Evolutionary conservation across 2,888 invertebrate species (phyloP).

Genomic region (Orthosia cruda): DNA sequence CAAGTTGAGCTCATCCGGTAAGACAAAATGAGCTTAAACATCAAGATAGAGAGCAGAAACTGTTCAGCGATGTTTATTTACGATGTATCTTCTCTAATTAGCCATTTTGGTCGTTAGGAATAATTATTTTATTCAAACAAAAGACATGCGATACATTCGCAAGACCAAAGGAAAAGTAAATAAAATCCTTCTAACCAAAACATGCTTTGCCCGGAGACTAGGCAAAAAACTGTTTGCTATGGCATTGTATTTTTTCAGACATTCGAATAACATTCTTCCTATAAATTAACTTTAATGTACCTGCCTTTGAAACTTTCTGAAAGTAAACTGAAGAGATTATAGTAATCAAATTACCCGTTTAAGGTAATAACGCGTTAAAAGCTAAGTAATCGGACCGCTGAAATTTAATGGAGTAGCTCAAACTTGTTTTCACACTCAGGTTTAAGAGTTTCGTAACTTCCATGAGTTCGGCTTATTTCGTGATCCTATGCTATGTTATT

Average conservation of each 20-base stretch:
- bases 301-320: conserved; percentile 1
- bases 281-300: not conserved
- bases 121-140: conserved; percentile 2
- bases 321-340: not conserved
- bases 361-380: conserved; percentile 11
- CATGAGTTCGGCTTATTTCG: not conserved
- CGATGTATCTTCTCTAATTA: not conserved
- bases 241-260: not conserved
- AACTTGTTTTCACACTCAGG: conserved; percentile 5
- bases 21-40: conserved; percentile 26
- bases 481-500: not conserved
- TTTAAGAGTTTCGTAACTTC: not conserved
- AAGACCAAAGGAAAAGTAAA: not conserved
- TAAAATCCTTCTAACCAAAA: not conserved
- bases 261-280: not conserved
- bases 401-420: conserved; percentile 1
- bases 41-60: not conserved
- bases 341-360: conserved; percentile 1
- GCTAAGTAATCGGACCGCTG: not conserved
- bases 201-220: not conserved
- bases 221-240: not conserved
- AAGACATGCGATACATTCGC: not conserved
- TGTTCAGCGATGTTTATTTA: not conserved
- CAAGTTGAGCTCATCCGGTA: conserved; percentile 16
- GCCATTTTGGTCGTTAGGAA: not conserved